Evolutionary conservation across 1,140 invertebrate species (phyloP).

Genomic region (Globodera ellingtonae): DNA sequence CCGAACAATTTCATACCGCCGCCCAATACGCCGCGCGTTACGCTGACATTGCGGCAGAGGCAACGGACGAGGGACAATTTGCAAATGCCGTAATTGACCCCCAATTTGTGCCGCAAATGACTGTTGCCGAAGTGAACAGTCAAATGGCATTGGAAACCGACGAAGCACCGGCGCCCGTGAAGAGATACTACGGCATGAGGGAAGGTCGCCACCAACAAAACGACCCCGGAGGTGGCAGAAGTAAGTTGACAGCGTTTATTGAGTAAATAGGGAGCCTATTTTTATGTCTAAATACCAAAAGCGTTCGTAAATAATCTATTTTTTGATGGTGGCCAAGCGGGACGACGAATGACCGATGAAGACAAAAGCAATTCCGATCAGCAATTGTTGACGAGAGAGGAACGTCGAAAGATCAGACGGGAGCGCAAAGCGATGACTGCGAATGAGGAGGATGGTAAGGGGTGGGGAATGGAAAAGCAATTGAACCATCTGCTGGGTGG

Average conservation of each 20-base stretch:
- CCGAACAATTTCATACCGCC: slow-evolving; percentile 61
- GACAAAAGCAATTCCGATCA: not conserved
- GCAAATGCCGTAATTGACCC: slow-evolving; percentile 12
- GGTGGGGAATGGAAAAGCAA: too few relatives aligned
- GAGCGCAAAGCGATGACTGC: slow-evolving; percentile 1
- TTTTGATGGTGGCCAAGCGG: too few relatives aligned
- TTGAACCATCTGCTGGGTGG: too few relatives aligned
- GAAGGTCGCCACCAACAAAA: not conserved
- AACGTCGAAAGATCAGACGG: slow-evolving; percentile 6
- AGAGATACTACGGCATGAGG: not conserved
- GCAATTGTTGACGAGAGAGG: not conserved
- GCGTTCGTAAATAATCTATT: too few relatives aligned
- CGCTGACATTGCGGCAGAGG: slow-evolving; percentile 22
- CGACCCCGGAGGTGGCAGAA: too few relatives aligned
- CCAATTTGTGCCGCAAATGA: not conserved
- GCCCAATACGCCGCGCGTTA: slow-evolving; percentile 58
- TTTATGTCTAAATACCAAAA: too few relatives aligned
- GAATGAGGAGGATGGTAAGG: not conserved
- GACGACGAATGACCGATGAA: too few relatives aligned
- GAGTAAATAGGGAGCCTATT: too few relatives aligned
- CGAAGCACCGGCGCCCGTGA: not conserved
- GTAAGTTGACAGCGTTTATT: too few relatives aligned
- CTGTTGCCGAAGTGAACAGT: slow-evolving; percentile 1
- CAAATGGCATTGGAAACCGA: not conserved
- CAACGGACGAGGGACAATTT: slow-evolving; percentile 7